Conservation (phyloP, 2,113 vertebrate species). For the Carlito syrichta region DNA sequence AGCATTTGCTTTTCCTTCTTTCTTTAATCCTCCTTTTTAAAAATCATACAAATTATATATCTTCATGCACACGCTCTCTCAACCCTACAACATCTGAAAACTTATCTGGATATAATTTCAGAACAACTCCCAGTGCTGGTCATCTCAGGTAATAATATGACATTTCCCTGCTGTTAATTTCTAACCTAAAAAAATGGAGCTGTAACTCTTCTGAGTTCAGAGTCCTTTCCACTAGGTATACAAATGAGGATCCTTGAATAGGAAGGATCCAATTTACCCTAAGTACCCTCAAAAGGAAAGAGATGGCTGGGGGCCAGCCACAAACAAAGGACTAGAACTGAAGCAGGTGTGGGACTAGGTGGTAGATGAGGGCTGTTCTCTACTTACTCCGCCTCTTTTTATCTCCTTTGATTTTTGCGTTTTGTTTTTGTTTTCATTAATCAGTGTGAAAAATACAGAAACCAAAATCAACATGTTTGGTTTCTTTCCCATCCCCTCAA, state of each 20-base stretch:
- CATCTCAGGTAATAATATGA: slow-evolving; percentile 3
- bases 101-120: slow-evolving; percentile 36
- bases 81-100: slow-evolving; percentile 33
- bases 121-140: slow-evolving; percentile 45
- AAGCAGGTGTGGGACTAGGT: slow-evolving; percentile 46
- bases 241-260: slow-evolving; percentile 39
- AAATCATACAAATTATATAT: slow-evolving; percentile 14
- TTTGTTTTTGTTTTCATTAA: slow-evolving; percentile 8
- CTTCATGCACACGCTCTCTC: not conserved
- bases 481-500: slow-evolving; percentile 75
- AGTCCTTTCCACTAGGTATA: slow-evolving; percentile 60
- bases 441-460: slow-evolving; percentile 82
- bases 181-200: slow-evolving; percentile 63
- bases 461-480: slow-evolving; percentile 78
- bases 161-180: slow-evolving; percentile 56
- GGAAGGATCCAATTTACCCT: slow-evolving; percentile 65
- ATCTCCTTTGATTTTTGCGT: slow-evolving; percentile 42
- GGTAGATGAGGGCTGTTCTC: slow-evolving; percentile 40
- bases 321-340: slow-evolving; percentile 51
- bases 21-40: not conserved
- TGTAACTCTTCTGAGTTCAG: slow-evolving; percentile 56
- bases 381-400: slow-evolving; percentile 48
- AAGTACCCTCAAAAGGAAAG: slow-evolving; percentile 67
- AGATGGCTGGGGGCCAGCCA: slow-evolving; percentile 62
- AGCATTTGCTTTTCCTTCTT: not conserved